Conservation (phyloP, 2,888 invertebrate genomes). For the Nomada fabriciana region DNA sequence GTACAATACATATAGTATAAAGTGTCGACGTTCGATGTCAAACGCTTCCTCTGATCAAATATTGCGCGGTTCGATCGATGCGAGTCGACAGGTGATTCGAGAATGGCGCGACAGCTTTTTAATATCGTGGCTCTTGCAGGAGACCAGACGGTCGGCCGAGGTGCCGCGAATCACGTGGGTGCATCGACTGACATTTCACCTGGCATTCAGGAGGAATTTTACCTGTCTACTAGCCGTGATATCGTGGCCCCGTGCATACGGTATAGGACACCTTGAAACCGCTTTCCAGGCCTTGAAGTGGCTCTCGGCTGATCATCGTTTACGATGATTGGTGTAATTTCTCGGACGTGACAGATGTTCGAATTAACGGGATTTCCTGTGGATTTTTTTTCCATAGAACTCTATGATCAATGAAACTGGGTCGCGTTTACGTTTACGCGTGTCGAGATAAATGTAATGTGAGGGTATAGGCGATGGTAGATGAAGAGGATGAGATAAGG, state of each 20-base stretch:
- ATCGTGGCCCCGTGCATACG: not conserved
- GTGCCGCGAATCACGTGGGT: conserved; percentile 55
- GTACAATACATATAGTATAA: not conserved
- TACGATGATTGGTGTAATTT: not conserved
- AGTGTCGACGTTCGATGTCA: not conserved
- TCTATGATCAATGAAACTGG: not conserved
- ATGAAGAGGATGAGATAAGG: too few species aligned
- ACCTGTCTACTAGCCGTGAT: conserved; percentile 15
- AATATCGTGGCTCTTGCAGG: conserved; percentile 13
- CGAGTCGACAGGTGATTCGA: not conserved
- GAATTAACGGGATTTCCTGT: conserved; percentile 7
- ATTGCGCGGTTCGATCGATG: conserved; percentile 15
- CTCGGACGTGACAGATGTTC: conserved; percentile 19
- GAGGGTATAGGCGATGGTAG: too few species aligned
- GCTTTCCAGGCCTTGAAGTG: conserved; percentile 15
- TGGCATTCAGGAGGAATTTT: conserved; percentile 53
- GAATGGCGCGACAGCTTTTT: conserved; percentile 39
- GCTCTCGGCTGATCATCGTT: not conserved
- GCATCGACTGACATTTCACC: conserved; percentile 62
- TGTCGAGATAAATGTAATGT: too few species aligned
- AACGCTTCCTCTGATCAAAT: conserved; percentile 19
- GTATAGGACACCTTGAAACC: conserved; percentile 12
- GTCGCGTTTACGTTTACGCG: not conserved
- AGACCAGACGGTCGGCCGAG: not conserved
- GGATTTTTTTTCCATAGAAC: not conserved